phyloP scores from a whole-genome alignment of 2,797 vertebrate species.

The Dipus sagitta region DNA sequence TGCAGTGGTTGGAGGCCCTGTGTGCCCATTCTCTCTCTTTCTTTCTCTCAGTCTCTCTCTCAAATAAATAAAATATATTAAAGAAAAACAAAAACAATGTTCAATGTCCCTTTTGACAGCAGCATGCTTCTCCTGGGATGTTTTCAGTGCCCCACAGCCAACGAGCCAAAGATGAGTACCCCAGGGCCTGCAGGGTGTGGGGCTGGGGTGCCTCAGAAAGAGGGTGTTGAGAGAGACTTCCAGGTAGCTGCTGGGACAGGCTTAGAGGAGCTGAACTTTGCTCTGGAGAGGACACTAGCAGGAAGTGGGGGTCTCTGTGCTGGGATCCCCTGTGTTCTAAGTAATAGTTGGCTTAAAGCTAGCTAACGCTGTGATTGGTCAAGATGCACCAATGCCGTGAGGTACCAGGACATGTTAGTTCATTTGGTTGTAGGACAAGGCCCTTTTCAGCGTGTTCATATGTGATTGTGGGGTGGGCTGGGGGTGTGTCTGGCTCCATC shows the following conservation, averaged over 20 bases:
- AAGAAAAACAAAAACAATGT: too few relatives aligned
- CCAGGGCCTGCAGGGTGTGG: too few relatives aligned
- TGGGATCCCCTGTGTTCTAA: background rate
- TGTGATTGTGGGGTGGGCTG: accelerated
- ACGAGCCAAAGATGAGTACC: too few relatives aligned
- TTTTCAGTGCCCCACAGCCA: too few relatives aligned
- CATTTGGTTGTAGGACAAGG: too few relatives aligned
- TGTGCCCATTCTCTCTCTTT: too few relatives aligned
- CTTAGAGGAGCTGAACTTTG: background rate
- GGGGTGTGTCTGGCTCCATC: accelerated
- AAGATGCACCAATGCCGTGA: accelerated
- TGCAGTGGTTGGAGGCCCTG: too few relatives aligned
- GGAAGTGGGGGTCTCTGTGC: background rate
- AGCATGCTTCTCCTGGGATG: too few relatives aligned
- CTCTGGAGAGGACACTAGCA: accelerated
- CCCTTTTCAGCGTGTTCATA: accelerated
- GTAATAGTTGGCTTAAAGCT: background rate
- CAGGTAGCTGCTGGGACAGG: background rate
- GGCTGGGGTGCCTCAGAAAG: too few relatives aligned
- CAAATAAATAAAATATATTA: too few relatives aligned
- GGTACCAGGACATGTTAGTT: background rate
- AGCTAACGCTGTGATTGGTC: background rate
- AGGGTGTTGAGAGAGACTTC: background rate
- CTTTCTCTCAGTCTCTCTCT: too few relatives aligned
- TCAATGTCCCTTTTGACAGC: too few relatives aligned